These are phyloP conservation scores for Cataglyphis cursor DNA, from an alignment of 2,888 invertebrate species.

Conservation along the genomic window DNA sequence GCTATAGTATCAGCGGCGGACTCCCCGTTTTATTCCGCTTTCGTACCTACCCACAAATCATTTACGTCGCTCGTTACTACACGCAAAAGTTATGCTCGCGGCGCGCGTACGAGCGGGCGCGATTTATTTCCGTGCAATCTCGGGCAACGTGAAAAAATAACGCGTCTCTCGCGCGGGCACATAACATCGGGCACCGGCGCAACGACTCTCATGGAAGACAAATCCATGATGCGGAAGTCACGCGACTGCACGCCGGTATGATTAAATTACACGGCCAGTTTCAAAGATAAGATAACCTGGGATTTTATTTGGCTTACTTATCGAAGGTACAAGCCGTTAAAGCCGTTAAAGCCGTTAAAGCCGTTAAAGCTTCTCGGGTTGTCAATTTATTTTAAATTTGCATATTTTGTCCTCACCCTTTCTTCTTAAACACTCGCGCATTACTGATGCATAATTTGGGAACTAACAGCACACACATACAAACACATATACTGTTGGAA, in stretches of 20 bases:
- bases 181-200: conserved; percentile 49
- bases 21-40: conserved; percentile 66
- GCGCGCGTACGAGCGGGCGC: conserved; percentile 62
- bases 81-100: conserved; percentile 67
- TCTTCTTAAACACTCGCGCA: neutral
- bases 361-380: conserved; percentile 1
- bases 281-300: conserved; percentile 71
- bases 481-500: neutral
- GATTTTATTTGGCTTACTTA: conserved; percentile 74
- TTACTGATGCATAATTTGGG: conserved; percentile 45
- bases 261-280: conserved; percentile 76
- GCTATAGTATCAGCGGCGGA: conserved; percentile 63
- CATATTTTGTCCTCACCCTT: neutral
- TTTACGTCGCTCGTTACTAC: conserved; percentile 58
- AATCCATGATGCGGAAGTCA: conserved; percentile 69
- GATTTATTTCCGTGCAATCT: conserved; percentile 75
- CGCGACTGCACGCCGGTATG: conserved; percentile 68
- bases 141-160: conserved; percentile 62
- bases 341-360: neutral
- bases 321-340: conserved; percentile 58
- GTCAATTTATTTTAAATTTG: conserved; percentile 62
- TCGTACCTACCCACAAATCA: conserved; percentile 70
- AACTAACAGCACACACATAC: conserved; percentile 26
- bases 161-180: conserved; percentile 42
- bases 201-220: conserved; percentile 61